A percentile compares a stretch with the other conserved stretches of the same genome.
Conservation (phyloP, 2,113 vertebrate species). For the Chunga burmeisteri region DNA sequence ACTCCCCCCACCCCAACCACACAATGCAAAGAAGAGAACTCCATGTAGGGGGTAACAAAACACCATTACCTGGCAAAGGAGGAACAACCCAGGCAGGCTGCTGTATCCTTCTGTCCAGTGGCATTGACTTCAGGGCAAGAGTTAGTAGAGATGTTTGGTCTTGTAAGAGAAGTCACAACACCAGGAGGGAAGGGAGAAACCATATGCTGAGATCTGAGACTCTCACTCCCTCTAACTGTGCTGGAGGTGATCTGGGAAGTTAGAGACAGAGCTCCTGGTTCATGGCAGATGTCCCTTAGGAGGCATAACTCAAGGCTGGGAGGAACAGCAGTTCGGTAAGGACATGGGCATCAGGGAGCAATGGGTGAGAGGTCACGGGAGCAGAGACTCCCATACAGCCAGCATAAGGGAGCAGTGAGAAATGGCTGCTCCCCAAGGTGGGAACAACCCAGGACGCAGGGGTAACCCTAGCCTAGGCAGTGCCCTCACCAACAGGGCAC, state of each 20-base stretch:
- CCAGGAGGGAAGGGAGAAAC: neutral
- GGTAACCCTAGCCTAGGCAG: neutral
- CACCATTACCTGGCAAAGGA: neutral
- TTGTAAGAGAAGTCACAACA: neutral
- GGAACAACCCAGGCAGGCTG: neutral
- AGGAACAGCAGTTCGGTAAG: neutral
- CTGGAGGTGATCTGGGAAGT: neutral
- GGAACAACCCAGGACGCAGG: neutral
- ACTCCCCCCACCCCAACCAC: neutral
- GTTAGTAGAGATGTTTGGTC: neutral
- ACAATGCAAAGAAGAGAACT: neutral
- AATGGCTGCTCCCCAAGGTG: neutral
- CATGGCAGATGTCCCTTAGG: neutral
- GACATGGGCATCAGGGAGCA: accelerated
- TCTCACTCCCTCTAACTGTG: neutral
- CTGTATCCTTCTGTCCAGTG: neutral
- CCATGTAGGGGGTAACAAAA: neutral
- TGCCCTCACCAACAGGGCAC: neutral
- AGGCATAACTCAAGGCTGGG: neutral
- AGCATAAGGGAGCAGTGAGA: neutral
- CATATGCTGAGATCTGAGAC: neutral
- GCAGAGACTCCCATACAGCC: neutral
- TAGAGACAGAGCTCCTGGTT: neutral
- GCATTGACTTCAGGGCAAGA: neutral
- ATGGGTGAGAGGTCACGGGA: neutral